Conservation (phyloP, 2,797 vertebrate species). For the Amniataba percoides region DNA sequence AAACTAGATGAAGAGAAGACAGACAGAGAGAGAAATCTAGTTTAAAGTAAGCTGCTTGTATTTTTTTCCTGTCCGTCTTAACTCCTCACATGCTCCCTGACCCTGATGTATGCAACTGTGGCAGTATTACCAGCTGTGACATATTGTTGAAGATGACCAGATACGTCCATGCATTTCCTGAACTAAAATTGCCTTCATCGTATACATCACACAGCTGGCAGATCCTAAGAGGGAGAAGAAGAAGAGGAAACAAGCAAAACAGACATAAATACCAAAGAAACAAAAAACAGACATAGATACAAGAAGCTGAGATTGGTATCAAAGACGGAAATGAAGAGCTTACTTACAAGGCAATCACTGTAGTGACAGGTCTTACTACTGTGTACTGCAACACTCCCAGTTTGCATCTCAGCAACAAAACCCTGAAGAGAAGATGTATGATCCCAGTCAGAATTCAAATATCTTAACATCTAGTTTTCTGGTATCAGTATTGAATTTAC, state of each 20-base stretch:
- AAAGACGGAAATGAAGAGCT: background rate
- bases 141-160: conserved; percentile 98
- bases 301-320: background rate
- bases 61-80: background rate
- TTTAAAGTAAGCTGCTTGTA: background rate
- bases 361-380: conserved; percentile 95
- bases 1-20: conserved; percentile 85
- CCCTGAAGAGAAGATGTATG: conserved; percentile 83
- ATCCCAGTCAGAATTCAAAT: background rate
- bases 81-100: background rate
- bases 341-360: conserved; percentile 96
- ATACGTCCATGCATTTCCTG: conserved; percentile 97
- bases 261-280: background rate
- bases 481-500: background rate
- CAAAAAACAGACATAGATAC: background rate
- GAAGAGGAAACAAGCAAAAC: conserved; percentile 2
- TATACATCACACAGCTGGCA: conserved; percentile 93
- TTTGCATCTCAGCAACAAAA: conserved; percentile 95
- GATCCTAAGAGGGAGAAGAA: conserved; percentile 82
- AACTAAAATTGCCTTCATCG: conserved; percentile 97
- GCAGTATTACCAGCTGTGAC: conserved; percentile 91
- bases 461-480: background rate
- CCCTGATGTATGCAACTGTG: background rate
- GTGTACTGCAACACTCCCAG: conserved; percentile 98
- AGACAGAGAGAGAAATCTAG: background rate